A percentile compares a stretch with the other conserved stretches of the same genome.
Conservation (phyloP, 2,888 invertebrate genomes). For the Pandemis heparana region DNA sequence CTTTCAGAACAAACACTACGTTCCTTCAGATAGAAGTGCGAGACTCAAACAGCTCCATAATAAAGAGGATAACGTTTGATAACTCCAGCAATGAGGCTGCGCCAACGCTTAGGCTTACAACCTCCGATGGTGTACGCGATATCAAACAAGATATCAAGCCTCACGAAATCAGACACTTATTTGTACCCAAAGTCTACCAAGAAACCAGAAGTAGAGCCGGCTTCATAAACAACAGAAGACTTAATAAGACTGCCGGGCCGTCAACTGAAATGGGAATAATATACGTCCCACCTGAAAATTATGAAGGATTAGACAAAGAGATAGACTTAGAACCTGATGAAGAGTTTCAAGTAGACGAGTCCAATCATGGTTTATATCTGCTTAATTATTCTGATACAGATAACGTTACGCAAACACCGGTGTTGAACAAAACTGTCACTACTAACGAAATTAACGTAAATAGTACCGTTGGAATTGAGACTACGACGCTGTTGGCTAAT, state of each 20-base stretch:
- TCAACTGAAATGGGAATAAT: slow-evolving; percentile 71
- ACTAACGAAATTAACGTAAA: slow-evolving; percentile 59
- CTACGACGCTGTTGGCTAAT: slow-evolving; percentile 48
- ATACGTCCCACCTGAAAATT: slow-evolving; percentile 79
- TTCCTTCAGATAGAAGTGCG: slow-evolving; percentile 79
- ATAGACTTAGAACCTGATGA: slow-evolving; percentile 81
- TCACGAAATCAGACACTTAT: slow-evolving; percentile 78
- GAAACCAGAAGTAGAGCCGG: slow-evolving; percentile 75
- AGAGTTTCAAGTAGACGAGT: slow-evolving; percentile 84
- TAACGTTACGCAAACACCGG: slow-evolving; percentile 68
- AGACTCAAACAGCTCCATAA: slow-evolving; percentile 71
- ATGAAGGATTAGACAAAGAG: slow-evolving; percentile 78
- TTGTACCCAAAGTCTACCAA: slow-evolving; percentile 72
- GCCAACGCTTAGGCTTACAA: slow-evolving; percentile 67
- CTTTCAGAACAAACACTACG: slow-evolving; percentile 79
- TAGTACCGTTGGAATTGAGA: slow-evolving; percentile 54
- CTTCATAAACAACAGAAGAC: slow-evolving; percentile 74
- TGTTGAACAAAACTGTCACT: slow-evolving; percentile 60
- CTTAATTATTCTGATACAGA: slow-evolving; percentile 81
- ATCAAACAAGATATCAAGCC: slow-evolving; percentile 75
- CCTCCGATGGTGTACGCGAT: slow-evolving; percentile 75
- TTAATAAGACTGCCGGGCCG: slow-evolving; percentile 64
- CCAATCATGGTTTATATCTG: slow-evolving; percentile 81
- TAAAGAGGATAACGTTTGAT: slow-evolving; percentile 75
- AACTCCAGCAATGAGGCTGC: slow-evolving; percentile 73